Conservation (phyloP, 92 coral and sea anemone species). For the Epizoanthus scotinus region DNA sequence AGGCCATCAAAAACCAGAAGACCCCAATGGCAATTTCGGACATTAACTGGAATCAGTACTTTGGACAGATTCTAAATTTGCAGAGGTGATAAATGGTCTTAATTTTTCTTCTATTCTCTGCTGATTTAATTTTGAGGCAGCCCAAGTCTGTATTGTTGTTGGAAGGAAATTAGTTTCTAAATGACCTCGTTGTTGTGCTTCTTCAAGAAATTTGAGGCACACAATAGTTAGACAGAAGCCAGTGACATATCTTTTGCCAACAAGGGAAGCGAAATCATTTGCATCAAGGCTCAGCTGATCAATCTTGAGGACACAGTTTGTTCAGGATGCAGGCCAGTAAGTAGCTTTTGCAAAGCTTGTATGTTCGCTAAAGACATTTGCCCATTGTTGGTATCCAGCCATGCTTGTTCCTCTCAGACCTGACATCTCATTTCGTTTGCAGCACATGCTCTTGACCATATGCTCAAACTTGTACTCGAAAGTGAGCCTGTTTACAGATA, state of each 20-base stretch:
- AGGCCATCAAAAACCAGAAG: conserved; percentile 10
- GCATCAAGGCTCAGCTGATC: conserved; percentile 12
- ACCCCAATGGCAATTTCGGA: conserved; percentile 32
- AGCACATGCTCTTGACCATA: not conserved
- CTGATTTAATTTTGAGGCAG: not conserved
- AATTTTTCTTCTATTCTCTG: not conserved
- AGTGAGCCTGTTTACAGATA: conserved; percentile 8
- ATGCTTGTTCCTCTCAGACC: conserved; percentile 2
- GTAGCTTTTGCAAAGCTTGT: not conserved
- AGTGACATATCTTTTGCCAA: conserved; percentile 30
- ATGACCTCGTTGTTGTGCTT: not conserved
- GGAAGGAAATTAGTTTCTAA: too few relatives aligned
- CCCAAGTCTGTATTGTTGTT: not conserved
- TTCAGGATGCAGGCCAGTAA: conserved; percentile 10
- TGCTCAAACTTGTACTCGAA: not conserved
- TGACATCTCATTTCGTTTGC: not conserved
- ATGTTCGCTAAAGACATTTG: not conserved
- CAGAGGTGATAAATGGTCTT: not conserved
- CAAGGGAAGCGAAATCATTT: not conserved
- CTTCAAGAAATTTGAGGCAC: conserved; percentile 12
- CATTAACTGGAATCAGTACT: conserved; percentile 15
- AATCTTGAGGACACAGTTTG: conserved; percentile 1
- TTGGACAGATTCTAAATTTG: not conserved
- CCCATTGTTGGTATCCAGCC: conserved; percentile 12
- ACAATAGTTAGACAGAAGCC: conserved; percentile 22